These are phyloP conservation scores for Myrmecophaga tridactyla DNA, from an alignment of 2,113 vertebrate genomes.

Conservation along the genomic window DNA sequence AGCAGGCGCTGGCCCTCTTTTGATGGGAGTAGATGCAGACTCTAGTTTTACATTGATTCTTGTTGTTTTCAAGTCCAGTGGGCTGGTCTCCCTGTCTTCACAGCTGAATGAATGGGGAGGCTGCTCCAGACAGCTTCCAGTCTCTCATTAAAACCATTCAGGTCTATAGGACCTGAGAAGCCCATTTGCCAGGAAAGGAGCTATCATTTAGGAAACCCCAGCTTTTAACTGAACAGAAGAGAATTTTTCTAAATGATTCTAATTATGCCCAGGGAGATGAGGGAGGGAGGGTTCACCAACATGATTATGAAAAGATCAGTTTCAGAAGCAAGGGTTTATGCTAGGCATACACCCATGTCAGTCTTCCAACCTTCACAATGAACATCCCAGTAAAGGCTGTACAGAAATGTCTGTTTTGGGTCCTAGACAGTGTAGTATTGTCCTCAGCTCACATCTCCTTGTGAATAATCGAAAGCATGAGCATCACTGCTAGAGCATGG, in stretches of 20 bases:
- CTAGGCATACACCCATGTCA: not conserved
- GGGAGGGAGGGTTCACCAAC: not conserved
- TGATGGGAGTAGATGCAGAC: not conserved
- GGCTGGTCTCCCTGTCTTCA: constrained; percentile 29
- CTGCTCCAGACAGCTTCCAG: constrained; percentile 30
- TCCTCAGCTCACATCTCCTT: not conserved
- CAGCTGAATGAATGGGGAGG: constrained; percentile 39
- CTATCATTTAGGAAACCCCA: not conserved
- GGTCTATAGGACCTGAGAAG: not conserved
- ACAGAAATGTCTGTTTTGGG: not conserved
- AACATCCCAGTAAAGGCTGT: not conserved
- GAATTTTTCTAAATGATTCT: constrained; percentile 13
- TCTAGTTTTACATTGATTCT: constrained; percentile 24
- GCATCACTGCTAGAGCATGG: not conserved
- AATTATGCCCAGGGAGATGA: not conserved
- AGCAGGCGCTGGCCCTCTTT: not conserved
- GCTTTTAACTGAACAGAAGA: constrained; percentile 42
- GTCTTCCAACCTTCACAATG: not conserved
- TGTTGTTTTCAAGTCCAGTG: constrained; percentile 23
- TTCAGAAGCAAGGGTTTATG: constrained; percentile 2
- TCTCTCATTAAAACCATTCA: constrained; percentile 40
- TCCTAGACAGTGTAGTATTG: not conserved
- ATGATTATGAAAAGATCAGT: constrained; percentile 19
- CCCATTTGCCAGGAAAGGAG: not conserved
- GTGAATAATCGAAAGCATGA: not conserved